Conservation (phyloP, 2,888 invertebrate genomes). For the Oscheius sp. region DNA sequence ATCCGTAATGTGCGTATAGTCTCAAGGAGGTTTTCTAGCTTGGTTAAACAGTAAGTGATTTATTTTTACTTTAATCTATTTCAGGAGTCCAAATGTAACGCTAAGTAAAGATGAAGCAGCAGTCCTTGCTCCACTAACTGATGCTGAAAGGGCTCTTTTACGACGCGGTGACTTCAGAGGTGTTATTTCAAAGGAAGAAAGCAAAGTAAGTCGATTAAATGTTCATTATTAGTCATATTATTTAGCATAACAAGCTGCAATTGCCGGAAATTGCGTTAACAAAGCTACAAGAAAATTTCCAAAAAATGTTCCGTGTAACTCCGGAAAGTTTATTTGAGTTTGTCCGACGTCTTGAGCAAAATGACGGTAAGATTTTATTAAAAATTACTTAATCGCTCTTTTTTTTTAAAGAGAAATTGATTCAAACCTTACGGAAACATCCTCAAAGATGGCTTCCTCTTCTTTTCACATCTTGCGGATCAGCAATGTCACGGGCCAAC, state of each 20-base stretch:
- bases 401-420: conserved; percentile 3
- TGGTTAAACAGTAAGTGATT: no score
- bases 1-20: no score
- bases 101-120: no score
- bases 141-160: neutral
- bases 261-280: conserved; percentile 42
- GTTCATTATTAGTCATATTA: neutral
- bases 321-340: conserved; percentile 29
- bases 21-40: no score
- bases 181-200: neutral
- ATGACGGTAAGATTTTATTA: neutral
- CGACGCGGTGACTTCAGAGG: neutral
- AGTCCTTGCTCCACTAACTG: neutral
- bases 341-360: neutral
- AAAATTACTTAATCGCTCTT: neutral
- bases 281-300: conserved; percentile 38
- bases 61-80: no score
- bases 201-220: neutral
- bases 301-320: conserved; percentile 39
- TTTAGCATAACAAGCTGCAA: neutral
- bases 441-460: conserved; percentile 49
- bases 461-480: conserved; percentile 47
- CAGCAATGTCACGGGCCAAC: conserved; percentile 40
- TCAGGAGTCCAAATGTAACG: no score
- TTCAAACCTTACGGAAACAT: conserved; percentile 11